These are phyloP conservation scores for Stylophora pistillata DNA, from an alignment of 64 coral and sea anemone genomes.

Conservation along the genomic window DNA sequence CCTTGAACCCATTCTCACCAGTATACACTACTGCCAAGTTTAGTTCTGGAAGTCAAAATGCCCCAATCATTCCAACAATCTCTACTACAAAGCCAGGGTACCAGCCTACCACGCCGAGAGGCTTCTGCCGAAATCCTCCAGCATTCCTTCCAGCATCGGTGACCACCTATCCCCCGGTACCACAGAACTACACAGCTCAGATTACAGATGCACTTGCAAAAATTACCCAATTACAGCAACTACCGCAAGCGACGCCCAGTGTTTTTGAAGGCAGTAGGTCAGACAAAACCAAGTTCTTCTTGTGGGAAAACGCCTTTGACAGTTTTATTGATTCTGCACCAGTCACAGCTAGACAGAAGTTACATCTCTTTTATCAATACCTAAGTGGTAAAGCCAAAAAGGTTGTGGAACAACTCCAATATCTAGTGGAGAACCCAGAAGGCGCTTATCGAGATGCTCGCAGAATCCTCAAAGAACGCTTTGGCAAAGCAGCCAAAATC, in stretches of 20 bases:
- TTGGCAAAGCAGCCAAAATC: slow-evolving; percentile 56
- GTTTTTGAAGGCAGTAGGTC: slow-evolving; percentile 34
- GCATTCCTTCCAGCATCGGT: slow-evolving; percentile 16
- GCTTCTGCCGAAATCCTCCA: slow-evolving; percentile 27
- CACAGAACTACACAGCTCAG: neutral
- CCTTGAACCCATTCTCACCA: neutral
- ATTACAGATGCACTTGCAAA: slow-evolving; percentile 20
- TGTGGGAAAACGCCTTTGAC: slow-evolving; percentile 67
- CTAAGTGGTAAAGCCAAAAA: slow-evolving; percentile 64
- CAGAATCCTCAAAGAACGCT: slow-evolving; percentile 54
- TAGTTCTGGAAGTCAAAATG: neutral
- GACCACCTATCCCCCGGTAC: slow-evolving; percentile 2
- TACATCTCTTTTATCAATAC: slow-evolving; percentile 74
- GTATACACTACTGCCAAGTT: neutral
- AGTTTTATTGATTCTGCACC: slow-evolving; percentile 53
- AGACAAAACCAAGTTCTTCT: slow-evolving; percentile 67
- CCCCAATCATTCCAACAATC: neutral
- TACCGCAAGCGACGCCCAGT: slow-evolving; percentile 53
- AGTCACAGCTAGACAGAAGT: slow-evolving; percentile 48
- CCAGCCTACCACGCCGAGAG: neutral
- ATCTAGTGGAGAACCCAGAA: slow-evolving; percentile 57
- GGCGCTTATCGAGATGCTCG: slow-evolving; percentile 46
- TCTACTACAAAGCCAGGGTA: neutral
- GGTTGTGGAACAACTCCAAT: slow-evolving; percentile 53
- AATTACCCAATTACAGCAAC: slow-evolving; percentile 65